Percentiles rank a stretch among this genome's conserved stretches.
These are phyloP conservation scores for Melipona bicolor DNA, from an alignment of 2,888 invertebrate genomes.

Conservation along the genomic window DNA sequence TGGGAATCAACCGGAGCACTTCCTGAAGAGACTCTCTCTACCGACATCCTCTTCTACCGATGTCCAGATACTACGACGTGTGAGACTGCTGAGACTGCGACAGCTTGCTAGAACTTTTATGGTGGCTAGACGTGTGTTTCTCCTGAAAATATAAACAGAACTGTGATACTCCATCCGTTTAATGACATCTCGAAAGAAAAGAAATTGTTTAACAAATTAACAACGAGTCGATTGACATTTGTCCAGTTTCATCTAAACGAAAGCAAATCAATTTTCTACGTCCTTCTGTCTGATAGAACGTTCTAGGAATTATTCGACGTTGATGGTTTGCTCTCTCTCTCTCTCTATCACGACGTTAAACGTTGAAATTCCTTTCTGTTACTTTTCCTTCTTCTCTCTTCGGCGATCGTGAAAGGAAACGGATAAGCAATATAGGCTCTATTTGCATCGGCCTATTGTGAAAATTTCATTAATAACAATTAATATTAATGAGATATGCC, in stretches of 20 bases:
- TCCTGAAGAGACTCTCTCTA: slow-evolving; percentile 26
- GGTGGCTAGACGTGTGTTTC: slow-evolving; percentile 80
- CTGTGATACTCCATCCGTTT: slow-evolving; percentile 43
- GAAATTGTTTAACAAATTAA: not conserved
- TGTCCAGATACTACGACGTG: slow-evolving; percentile 75
- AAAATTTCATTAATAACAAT: not conserved
- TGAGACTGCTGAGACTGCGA: slow-evolving; percentile 76
- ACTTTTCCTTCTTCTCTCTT: not conserved
- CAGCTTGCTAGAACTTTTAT: slow-evolving; percentile 80
- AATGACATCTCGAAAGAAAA: not conserved
- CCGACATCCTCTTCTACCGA: slow-evolving; percentile 57
- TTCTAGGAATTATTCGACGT: not conserved
- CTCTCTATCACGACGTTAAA: not conserved
- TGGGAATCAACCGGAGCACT: slow-evolving; percentile 21
- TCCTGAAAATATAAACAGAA: slow-evolving; percentile 78
- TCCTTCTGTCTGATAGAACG: not conserved
- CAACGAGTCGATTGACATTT: not conserved
- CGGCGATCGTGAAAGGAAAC: not conserved
- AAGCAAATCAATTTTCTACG: not conserved
- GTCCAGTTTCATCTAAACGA: not conserved
- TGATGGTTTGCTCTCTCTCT: not conserved
- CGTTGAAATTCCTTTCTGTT: not conserved
- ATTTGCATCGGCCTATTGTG: not conserved
- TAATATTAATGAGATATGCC: not conserved
- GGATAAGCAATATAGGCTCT: slow-evolving; percentile 10